These are phyloP conservation scores for Brevimyrus niger DNA, from an alignment of 2,113 vertebrate genomes.

Conservation along the genomic window DNA sequence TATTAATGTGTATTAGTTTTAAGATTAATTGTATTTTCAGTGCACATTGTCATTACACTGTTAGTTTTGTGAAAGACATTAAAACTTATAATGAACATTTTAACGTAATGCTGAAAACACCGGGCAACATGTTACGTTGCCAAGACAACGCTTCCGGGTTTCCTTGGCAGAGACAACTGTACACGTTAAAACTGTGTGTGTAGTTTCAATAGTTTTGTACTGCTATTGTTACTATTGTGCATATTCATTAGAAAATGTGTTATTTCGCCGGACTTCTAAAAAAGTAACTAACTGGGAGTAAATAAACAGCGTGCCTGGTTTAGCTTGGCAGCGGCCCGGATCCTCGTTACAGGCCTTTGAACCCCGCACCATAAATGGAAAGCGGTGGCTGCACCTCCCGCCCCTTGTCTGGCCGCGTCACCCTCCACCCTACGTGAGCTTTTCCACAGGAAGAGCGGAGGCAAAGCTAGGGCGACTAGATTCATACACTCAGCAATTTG, in stretches of 20 bases:
- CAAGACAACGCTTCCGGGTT: not conserved
- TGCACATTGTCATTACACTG: not conserved
- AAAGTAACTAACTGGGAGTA: not conserved
- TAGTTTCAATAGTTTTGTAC: not conserved
- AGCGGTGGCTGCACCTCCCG: not conserved
- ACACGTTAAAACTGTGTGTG: not conserved
- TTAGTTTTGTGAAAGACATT: not conserved
- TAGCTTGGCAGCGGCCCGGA: not conserved
- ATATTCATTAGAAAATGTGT: not conserved
- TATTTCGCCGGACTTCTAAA: not conserved
- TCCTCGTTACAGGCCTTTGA: not conserved
- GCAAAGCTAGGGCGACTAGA: not conserved
- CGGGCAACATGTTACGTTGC: not conserved
- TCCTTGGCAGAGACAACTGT: not conserved
- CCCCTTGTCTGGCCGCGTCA: not conserved
- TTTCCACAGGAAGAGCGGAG: slow-evolving; percentile 19
- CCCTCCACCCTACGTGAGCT: not conserved
- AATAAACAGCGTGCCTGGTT: not conserved
- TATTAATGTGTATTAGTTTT: not conserved
- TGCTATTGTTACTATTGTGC: not conserved
- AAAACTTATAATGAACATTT: not conserved
- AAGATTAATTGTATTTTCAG: not conserved
- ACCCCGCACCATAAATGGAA: slow-evolving; percentile 9
- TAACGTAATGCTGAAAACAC: not conserved
- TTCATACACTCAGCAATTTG: not conserved